Percentiles rank a stretch among this genome's conserved stretches.
phyloP scores from a whole-genome alignment of 2,888 invertebrate species.

The Cotesia congregata region DNA sequence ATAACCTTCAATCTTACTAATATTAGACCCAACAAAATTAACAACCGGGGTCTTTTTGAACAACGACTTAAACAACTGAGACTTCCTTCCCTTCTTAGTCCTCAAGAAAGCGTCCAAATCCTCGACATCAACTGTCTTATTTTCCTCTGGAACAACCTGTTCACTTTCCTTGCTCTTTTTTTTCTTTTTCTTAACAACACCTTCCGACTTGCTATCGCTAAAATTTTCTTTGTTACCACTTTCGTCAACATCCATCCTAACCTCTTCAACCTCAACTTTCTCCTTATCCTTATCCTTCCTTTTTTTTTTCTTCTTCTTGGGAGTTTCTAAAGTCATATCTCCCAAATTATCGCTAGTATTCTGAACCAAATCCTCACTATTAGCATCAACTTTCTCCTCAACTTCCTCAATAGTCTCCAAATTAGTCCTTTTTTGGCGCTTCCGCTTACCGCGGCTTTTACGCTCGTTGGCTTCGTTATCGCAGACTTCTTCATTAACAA shows the following conservation, averaged over 20 bases:
- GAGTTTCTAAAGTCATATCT: constrained; percentile 32
- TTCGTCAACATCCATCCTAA: constrained; percentile 22
- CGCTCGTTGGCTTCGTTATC: constrained; percentile 62
- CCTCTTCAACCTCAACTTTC: constrained; percentile 32
- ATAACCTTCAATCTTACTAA: constrained; percentile 63
- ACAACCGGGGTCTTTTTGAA: constrained; percentile 56
- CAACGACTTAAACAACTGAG: constrained; percentile 52
- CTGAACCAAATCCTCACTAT: constrained; percentile 31
- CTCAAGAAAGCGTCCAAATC: not conserved
- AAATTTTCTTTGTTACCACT: not conserved
- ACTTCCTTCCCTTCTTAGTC: constrained; percentile 51
- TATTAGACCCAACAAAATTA: constrained; percentile 63
- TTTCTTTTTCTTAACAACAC: constrained; percentile 15
- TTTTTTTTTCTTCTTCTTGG: constrained; percentile 40
- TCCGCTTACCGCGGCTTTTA: constrained; percentile 37
- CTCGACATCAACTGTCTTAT: not conserved
- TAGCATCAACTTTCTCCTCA: constrained; percentile 45
- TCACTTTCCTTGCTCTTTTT: not conserved
- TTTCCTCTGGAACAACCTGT: not conserved
- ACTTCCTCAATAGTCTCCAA: constrained; percentile 63
- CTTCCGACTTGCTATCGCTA: not conserved
- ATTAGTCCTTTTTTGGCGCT: constrained; percentile 46
- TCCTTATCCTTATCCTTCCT: constrained; percentile 27
- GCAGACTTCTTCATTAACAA: constrained; percentile 53
- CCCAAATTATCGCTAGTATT: constrained; percentile 36